Conservation (phyloP, 2,888 invertebrate genomes). For the Lamellibrachia satsuma region DNA sequence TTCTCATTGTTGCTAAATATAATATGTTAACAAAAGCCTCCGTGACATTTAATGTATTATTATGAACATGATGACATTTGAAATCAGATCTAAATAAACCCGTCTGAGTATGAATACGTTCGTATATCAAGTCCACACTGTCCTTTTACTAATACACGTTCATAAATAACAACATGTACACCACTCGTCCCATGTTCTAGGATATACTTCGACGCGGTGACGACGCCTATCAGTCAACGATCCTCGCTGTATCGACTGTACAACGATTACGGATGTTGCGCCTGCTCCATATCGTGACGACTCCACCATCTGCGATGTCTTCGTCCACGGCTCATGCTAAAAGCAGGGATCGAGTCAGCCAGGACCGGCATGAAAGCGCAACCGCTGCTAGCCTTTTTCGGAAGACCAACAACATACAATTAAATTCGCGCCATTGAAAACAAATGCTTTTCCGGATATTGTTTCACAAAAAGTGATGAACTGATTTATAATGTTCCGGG, state of each 20-base stretch:
- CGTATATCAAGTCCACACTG: too few relatives aligned
- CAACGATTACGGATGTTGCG: background rate
- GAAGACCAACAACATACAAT: background rate
- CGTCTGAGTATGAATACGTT: too few relatives aligned
- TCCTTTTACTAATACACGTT: too few relatives aligned
- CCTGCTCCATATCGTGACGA: background rate
- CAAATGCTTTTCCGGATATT: background rate
- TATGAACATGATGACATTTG: too few relatives aligned
- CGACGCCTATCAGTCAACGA: background rate
- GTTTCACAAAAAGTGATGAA: background rate
- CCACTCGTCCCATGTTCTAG: background rate
- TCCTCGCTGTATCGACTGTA: background rate
- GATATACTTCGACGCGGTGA: background rate
- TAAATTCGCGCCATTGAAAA: background rate
- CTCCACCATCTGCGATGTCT: background rate
- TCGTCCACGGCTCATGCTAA: background rate
- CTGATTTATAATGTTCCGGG: background rate
- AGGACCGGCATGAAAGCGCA: background rate
- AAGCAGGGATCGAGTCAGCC: background rate
- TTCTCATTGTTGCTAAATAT: too few relatives aligned
- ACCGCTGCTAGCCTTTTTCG: background rate
- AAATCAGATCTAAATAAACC: too few relatives aligned
- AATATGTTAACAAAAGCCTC: too few relatives aligned
- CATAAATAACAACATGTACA: too few relatives aligned
- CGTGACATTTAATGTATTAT: too few relatives aligned